Percentiles rank a stretch among this genome's conserved stretches.
These are phyloP conservation scores for Drosophila nr. fundita DNA, from an alignment of 2,888 invertebrate genomes.

Conservation along the genomic window DNA sequence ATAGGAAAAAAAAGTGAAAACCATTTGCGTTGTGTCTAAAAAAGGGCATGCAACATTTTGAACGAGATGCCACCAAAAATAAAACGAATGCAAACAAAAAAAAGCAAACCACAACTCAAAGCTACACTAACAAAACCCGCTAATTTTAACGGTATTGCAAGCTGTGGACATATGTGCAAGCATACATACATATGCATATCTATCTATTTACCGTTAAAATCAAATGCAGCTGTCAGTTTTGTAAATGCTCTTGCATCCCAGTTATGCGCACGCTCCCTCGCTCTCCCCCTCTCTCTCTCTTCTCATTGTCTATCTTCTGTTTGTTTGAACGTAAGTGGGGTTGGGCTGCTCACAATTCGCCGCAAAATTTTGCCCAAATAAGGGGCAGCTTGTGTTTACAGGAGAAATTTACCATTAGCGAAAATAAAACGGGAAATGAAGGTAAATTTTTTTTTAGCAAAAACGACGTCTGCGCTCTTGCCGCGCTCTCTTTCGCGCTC, in stretches of 20 bases:
- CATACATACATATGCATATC: conserved; percentile 13
- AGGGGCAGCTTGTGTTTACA: conserved; percentile 42
- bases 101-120: conserved; percentile 17
- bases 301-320: conserved; percentile 1
- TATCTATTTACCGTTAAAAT: conserved; percentile 45
- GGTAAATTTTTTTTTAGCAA: background rate
- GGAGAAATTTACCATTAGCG: conserved; percentile 44
- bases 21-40: conserved; percentile 49
- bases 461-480: conserved; percentile 49
- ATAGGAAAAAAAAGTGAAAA: conserved; percentile 55
- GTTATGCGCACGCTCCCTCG: conserved; percentile 16
- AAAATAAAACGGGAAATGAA: background rate
- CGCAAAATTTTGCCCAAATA: conserved; percentile 62
- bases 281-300: background rate
- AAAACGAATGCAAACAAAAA: conserved; percentile 32
- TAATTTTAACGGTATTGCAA: conserved; percentile 48
- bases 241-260: conserved; percentile 32
- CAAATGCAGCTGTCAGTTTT: conserved; percentile 60
- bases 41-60: conserved; percentile 58
- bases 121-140: conserved; percentile 35
- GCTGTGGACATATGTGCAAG: conserved; percentile 14
- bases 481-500: background rate
- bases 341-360: conserved; percentile 53
- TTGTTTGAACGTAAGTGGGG: conserved; percentile 8
- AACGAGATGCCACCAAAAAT: conserved; percentile 28